phyloP scores from a whole-genome alignment of 1,140 invertebrate species.

The Saccostrea glomerata region DNA sequence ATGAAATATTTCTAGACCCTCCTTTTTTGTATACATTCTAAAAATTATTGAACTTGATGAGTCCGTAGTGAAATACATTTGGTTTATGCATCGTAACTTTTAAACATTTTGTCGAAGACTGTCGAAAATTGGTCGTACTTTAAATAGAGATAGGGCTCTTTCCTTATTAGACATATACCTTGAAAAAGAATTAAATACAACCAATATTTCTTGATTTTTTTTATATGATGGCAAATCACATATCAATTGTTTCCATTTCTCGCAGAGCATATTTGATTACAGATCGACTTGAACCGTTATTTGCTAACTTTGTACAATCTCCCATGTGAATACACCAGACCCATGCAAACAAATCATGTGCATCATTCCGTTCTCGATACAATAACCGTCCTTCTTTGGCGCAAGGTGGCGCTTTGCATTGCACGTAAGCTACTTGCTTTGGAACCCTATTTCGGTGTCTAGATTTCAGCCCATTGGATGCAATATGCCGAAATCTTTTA shows the following conservation, averaged over 20 bases:
- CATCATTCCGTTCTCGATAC: neutral
- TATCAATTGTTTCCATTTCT: constrained; percentile 10
- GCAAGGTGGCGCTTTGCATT: neutral
- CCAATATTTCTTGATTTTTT: neutral
- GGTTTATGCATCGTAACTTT: too few relatives aligned
- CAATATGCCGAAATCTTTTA: constrained; percentile 31
- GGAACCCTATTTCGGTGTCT: neutral
- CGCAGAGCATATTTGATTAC: constrained; percentile 13
- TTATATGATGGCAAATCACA: neutral
- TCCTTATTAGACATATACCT: neutral
- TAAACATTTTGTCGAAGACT: too few relatives aligned
- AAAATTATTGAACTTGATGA: too few relatives aligned
- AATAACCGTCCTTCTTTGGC: neutral
- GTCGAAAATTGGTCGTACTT: too few relatives aligned
- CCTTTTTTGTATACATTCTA: too few relatives aligned
- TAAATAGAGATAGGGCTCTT: too few relatives aligned
- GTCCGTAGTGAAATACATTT: too few relatives aligned
- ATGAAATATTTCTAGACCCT: too few relatives aligned
- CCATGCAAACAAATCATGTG: constrained; percentile 8
- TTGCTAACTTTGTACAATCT: neutral
- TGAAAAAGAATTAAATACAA: neutral
- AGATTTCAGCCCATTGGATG: neutral
- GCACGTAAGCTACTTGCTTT: neutral
- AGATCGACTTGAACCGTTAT: constrained; percentile 3
- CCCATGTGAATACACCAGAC: constrained; percentile 2